These are phyloP conservation scores for Tricholaema leucomelas DNA, from an alignment of 2,113 vertebrate genomes.

Conservation along the genomic window DNA sequence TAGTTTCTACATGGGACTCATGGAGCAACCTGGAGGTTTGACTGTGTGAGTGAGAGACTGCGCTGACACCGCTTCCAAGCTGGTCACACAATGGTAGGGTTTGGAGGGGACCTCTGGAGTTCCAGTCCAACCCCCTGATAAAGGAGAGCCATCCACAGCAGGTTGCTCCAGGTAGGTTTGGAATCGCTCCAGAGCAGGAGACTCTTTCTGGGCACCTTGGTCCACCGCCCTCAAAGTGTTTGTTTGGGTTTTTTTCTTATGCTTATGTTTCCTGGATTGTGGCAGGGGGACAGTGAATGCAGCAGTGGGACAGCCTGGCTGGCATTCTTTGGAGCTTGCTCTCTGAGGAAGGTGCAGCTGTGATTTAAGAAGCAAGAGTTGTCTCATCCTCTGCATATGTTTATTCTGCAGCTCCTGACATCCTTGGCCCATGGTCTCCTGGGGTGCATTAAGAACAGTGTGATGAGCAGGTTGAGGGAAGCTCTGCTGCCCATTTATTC, in stretches of 20 bases:
- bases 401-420: background rate
- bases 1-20: background rate
- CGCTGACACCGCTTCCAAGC: accelerated
- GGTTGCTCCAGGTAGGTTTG: no score
- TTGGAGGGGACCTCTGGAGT: no score
- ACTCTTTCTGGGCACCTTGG: no score
- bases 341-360: background rate
- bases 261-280: background rate
- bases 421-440: background rate
- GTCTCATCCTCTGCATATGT: background rate
- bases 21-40: background rate
- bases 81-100: no score
- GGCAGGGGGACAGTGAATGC: accelerated
- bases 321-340: background rate
- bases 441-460: no score
- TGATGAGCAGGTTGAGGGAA: no score
- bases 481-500: no score
- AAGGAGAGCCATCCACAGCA: no score
- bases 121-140: no score
- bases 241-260: no score
- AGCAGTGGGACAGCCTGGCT: background rate
- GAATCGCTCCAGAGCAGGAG: no score
- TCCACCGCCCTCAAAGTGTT: no score
- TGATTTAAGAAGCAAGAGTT: background rate
- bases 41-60: accelerated